These are phyloP conservation scores for Aix galericulata DNA, from an alignment of 2,113 vertebrate genomes.

Conservation along the genomic window DNA sequence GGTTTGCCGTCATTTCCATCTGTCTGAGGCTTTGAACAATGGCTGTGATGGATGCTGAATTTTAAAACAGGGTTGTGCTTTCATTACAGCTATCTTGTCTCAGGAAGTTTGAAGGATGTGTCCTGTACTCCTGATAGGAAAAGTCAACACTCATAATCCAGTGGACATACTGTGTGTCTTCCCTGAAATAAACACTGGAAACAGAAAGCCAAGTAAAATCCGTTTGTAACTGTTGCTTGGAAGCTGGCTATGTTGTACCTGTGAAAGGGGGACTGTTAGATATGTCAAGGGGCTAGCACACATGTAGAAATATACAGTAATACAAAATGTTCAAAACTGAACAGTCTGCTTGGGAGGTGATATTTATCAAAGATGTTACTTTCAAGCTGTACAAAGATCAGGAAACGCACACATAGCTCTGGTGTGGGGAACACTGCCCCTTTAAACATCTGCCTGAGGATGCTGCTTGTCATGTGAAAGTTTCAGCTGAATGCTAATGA, in stretches of 20 bases:
- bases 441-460: background rate
- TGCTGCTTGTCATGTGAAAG: constrained; percentile 33
- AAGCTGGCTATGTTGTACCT: background rate
- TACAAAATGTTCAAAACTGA: background rate
- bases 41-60: background rate
- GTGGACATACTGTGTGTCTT: background rate
- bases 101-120: background rate
- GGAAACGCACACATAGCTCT: background rate
- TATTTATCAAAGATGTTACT: background rate
- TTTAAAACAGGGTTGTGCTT: background rate
- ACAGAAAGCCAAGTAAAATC: background rate
- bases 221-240: background rate
- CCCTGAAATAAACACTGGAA: background rate
- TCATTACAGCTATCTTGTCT: background rate
- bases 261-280: background rate
- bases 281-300: accelerated
- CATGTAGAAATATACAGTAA: accelerated
- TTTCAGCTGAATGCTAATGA: constrained; percentile 58
- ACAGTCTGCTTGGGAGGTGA: background rate
- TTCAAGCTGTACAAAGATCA: background rate
- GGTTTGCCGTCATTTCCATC: background rate
- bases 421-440: background rate
- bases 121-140: background rate
- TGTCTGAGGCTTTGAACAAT: background rate
- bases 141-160: background rate